A percentile compares a stretch with the other conserved stretches of the same genome.
Evolutionary conservation across 2,888 invertebrate species (phyloP).

Genomic region (Tinea trinotella): DNA sequence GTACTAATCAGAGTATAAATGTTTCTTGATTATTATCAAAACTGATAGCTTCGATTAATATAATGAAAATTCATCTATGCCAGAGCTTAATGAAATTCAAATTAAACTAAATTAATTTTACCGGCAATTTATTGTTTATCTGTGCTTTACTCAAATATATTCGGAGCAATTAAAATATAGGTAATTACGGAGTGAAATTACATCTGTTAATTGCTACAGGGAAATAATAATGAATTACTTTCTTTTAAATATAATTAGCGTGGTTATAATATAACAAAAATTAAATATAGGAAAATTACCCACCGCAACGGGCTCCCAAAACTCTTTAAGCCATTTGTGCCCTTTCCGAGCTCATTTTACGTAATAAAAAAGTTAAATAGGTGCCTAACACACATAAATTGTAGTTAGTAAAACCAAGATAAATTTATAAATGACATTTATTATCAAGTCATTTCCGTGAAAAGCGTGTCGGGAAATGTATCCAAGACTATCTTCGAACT

Average conservation of each 20-base stretch:
- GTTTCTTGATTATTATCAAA: not conserved
- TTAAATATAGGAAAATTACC: too few species aligned
- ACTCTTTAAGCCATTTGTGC: not conserved
- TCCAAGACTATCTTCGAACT: slow-evolving; percentile 14
- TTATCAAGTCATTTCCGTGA: not conserved
- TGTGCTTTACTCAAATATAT: not conserved
- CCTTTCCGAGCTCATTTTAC: not conserved
- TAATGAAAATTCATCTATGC: not conserved
- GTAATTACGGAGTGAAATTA: not conserved
- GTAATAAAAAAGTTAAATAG: not conserved
- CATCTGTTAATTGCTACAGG: too few species aligned
- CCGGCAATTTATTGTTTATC: not conserved
- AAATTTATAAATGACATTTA: not conserved
- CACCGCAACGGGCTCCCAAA: not conserved
- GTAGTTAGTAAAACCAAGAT: not conserved
- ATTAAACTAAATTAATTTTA: not conserved
- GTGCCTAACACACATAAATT: not conserved
- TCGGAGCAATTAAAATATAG: not conserved
- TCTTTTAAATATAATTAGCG: not conserved
- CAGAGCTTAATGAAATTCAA: not conserved
- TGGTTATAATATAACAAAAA: not conserved
- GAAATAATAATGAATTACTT: not conserved
- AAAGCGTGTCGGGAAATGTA: slow-evolving; percentile 4
- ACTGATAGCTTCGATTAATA: not conserved
- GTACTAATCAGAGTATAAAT: not conserved